Evolutionary conservation across 1,140 invertebrate genomes (phyloP).

Genomic region (Cecropterus lyciades): DNA sequence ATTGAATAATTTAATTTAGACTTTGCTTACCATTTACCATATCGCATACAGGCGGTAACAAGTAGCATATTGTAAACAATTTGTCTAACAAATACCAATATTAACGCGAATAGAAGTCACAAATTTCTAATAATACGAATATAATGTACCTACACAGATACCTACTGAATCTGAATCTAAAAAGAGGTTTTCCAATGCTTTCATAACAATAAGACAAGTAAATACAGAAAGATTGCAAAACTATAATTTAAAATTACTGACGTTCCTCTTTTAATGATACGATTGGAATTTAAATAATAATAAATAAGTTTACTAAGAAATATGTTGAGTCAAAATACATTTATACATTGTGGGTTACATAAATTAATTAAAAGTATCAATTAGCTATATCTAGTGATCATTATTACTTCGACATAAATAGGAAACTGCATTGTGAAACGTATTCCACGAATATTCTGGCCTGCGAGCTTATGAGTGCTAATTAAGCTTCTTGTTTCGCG

Average conservation of each 20-base stretch:
- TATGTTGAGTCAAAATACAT: not conserved
- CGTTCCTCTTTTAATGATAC: too few relatives aligned
- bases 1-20: conserved; percentile 29
- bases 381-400: not conserved
- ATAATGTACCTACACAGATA: too few relatives aligned
- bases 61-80: conserved; percentile 5
- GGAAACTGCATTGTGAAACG: conserved; percentile 13
- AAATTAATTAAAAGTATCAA: not conserved
- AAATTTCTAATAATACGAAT: too few relatives aligned
- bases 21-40: conserved; percentile 25
- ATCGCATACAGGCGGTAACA: conserved; percentile 10
- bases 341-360: not conserved
- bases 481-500: conserved; percentile 78
- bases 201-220: too few relatives aligned
- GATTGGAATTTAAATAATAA: not conserved
- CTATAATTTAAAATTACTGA: too few relatives aligned
- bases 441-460: conserved; percentile 31
- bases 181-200: too few relatives aligned
- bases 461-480: conserved; percentile 66
- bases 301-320: too few relatives aligned
- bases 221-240: too few relatives aligned
- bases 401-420: conserved; percentile 8
- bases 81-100: conserved; percentile 8
- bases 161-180: not conserved
- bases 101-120: not conserved